These are phyloP conservation scores for Arrhamphus sclerolepis DNA, from an alignment of 2,797 vertebrate species.

Conservation along the genomic window DNA sequence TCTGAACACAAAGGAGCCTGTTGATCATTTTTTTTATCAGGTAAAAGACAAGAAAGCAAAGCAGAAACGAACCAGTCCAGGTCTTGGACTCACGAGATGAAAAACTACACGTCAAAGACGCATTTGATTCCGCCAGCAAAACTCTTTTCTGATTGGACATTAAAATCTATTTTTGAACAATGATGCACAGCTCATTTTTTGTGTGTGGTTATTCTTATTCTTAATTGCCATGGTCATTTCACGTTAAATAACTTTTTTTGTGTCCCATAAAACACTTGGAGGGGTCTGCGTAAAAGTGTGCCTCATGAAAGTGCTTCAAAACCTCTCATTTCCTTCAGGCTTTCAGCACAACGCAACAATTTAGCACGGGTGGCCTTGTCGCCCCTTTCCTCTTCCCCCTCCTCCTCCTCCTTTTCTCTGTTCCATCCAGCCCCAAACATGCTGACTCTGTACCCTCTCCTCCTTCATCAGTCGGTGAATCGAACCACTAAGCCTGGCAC, in stretches of 20 bases:
- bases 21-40: constrained; percentile 72
- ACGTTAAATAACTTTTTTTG: background rate
- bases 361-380: constrained; percentile 15
- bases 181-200: no score
- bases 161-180: no score
- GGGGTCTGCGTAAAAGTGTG: constrained; percentile 21
- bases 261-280: background rate
- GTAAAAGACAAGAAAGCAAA: constrained; percentile 48
- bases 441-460: constrained; percentile 15
- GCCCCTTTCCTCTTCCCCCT: background rate
- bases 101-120: background rate
- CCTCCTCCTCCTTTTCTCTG: background rate
- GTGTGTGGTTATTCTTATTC: background rate
- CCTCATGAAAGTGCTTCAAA: constrained; percentile 37
- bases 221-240: background rate
- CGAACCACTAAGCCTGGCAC: constrained; percentile 7
- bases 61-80: background rate
- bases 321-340: constrained; percentile 14
- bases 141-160: no score
- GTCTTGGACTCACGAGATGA: background rate
- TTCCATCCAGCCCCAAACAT: constrained; percentile 3
- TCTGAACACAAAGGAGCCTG: constrained; percentile 85
- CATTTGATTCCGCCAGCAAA: no score
- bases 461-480: background rate
- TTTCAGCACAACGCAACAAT: constrained; percentile 16